Evolutionary conservation across 1,140 invertebrate species (phyloP).

Genomic region (Parapsyche elsis): DNA sequence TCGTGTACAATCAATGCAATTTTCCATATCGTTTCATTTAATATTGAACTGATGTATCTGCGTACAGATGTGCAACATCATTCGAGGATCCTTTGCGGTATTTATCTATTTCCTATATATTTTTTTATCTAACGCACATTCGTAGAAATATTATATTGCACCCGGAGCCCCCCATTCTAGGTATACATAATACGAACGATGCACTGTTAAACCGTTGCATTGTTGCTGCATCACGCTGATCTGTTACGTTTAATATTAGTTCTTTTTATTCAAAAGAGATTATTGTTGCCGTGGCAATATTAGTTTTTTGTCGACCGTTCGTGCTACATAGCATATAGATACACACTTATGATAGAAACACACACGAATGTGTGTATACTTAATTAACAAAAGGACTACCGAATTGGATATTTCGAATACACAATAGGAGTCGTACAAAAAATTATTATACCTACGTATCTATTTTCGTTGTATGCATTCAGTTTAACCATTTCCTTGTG

Average conservation of each 20-base stretch:
- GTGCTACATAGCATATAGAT: constrained; percentile 36
- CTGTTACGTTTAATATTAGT: constrained; percentile 57
- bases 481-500: no score
- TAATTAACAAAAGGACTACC: constrained; percentile 53
- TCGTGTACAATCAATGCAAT: no score
- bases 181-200: constrained; percentile 3
- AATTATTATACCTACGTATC: no score
- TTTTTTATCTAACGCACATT: neutral
- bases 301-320: constrained; percentile 54
- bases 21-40: no score
- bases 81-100: neutral
- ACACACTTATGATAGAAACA: neutral
- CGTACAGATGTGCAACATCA: neutral
- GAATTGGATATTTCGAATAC: constrained; percentile 35
- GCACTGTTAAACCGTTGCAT: constrained; percentile 42
- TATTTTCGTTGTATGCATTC: no score
- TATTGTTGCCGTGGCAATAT: constrained; percentile 56
- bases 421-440: constrained; percentile 23
- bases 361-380: constrained; percentile 6
- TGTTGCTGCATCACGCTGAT: constrained; percentile 56
- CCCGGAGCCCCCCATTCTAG: neutral
- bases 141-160: constrained; percentile 32
- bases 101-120: no score
- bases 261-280: constrained; percentile 58
- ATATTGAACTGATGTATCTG: neutral